phyloP scores from a whole-genome alignment of 2,797 vertebrate species.

The Pseudochaenichthys georgianus region DNA sequence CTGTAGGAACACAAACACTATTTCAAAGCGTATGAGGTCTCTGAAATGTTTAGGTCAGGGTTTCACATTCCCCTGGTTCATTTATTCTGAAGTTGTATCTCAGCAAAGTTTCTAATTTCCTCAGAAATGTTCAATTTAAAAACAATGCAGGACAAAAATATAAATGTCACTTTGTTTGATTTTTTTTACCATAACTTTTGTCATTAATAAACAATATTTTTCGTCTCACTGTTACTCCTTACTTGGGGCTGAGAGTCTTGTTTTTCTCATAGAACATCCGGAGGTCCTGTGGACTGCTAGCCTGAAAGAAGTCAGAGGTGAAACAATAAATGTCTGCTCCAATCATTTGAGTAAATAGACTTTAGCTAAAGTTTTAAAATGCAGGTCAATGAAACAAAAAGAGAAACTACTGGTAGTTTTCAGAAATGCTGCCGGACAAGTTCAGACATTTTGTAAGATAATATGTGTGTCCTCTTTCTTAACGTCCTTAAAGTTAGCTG shows the following conservation, averaged over 20 bases:
- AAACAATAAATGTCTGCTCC: not conserved
- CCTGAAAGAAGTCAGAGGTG: constrained; percentile 76
- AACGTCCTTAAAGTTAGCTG: not conserved
- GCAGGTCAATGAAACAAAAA: not conserved
- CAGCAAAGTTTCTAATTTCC: not conserved
- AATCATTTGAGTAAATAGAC: not conserved
- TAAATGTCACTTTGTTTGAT: not conserved
- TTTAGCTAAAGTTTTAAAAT: not conserved
- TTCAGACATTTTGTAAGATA: constrained; percentile 7
- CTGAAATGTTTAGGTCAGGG: not conserved
- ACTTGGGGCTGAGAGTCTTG: constrained; percentile 96
- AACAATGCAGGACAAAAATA: too few relatives aligned
- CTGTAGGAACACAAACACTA: not conserved
- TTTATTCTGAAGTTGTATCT: not conserved
- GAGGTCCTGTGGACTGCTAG: constrained; percentile 98
- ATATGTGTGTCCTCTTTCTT: constrained; percentile 1
- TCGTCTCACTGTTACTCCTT: constrained; percentile 77
- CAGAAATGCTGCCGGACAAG: constrained; percentile 26
- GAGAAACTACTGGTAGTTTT: not conserved
- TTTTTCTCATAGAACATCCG: constrained; percentile 98
- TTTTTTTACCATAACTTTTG: not conserved
- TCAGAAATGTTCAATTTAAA: too few relatives aligned
- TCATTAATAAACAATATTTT: not conserved
- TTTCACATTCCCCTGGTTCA: not conserved
- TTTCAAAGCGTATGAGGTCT: not conserved